A percentile compares a stretch with the other conserved stretches of the same genome.
phyloP scores from a whole-genome alignment of 1,140 invertebrate genomes.

The Chlorops oryzae region DNA sequence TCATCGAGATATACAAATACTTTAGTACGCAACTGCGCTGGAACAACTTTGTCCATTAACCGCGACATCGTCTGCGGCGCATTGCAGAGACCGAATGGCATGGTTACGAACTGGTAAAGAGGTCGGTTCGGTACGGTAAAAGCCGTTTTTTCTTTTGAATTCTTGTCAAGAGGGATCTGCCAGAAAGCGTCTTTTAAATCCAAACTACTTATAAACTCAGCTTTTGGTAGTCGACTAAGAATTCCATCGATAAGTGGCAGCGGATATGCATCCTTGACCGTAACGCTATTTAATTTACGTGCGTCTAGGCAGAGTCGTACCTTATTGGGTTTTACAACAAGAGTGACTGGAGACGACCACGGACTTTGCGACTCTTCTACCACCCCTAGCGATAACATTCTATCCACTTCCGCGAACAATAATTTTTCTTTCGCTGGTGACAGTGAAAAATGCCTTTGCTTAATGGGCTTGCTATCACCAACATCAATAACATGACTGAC shows the following conservation, averaged over 20 bases:
- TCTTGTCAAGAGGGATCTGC: constrained; percentile 34
- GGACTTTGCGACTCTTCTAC: constrained; percentile 15
- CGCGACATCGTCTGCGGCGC: constrained; percentile 7
- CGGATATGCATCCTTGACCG: constrained; percentile 16
- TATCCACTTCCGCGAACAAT: constrained; percentile 21
- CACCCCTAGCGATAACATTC: constrained; percentile 18
- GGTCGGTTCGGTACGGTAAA: constrained; percentile 45
- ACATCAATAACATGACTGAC: constrained; percentile 17
- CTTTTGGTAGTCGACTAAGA: constrained; percentile 17
- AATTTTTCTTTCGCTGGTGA: constrained; percentile 20
- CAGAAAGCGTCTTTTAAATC: constrained; percentile 39
- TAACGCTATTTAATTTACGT: constrained; percentile 27
- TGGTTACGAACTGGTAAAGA: constrained; percentile 27
- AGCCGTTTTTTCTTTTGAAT: constrained; percentile 44
- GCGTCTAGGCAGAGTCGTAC: constrained; percentile 33
- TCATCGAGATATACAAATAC: constrained; percentile 10
- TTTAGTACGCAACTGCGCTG: background rate
- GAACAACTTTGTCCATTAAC: constrained; percentile 11
- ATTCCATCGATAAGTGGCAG: constrained; percentile 24
- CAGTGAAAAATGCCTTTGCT: constrained; percentile 16
- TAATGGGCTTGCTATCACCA: too few species aligned
- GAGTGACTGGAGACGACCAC: constrained; percentile 13
- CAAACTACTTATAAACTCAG: constrained; percentile 22
- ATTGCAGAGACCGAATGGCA: constrained; percentile 22
- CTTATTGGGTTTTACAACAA: constrained; percentile 32